Evolutionary conservation across 2,888 invertebrate species (phyloP).

Genomic region (Drosophila vallismaia): DNA sequence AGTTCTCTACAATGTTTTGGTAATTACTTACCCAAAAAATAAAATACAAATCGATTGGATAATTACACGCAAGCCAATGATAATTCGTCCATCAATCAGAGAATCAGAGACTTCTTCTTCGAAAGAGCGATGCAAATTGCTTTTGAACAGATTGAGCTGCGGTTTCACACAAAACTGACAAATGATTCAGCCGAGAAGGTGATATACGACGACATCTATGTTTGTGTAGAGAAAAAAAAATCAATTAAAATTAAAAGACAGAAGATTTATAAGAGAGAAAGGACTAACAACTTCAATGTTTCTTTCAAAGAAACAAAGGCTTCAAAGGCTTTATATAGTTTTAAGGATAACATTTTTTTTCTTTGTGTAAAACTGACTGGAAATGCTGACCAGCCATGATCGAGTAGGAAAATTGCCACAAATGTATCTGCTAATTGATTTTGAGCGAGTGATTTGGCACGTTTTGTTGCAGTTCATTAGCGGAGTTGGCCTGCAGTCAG

Average conservation of each 20-base stretch:
- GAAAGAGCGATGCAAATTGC: slow-evolving; percentile 56
- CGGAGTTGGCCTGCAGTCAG: slow-evolving; percentile 42
- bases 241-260: too few relatives aligned
- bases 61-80: slow-evolving; percentile 39
- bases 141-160: slow-evolving; percentile 40
- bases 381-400: slow-evolving; percentile 20
- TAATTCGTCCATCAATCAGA: slow-evolving; percentile 57
- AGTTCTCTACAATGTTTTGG: slow-evolving; percentile 18
- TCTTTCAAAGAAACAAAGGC: too few relatives aligned
- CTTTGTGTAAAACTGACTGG: slow-evolving; percentile 9
- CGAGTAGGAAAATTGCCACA: slow-evolving; percentile 31
- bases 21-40: slow-evolving; percentile 45
- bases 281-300: too few relatives aligned
- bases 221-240: slow-evolving; percentile 3
- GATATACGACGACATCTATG: background rate
- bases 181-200: slow-evolving; percentile 50
- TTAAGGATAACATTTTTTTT: background rate
- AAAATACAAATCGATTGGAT: slow-evolving; percentile 42
- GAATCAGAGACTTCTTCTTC: slow-evolving; percentile 45
- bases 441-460: slow-evolving; percentile 66
- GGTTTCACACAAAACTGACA: slow-evolving; percentile 77
- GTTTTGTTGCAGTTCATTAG: slow-evolving; percentile 73
- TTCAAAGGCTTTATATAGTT: too few relatives aligned
- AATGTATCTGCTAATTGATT: slow-evolving; percentile 72
- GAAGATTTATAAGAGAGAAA: too few relatives aligned